These are phyloP conservation scores for Onychorhynchus coronatus DNA, from an alignment of 2,113 vertebrate species.

Conservation along the genomic window DNA sequence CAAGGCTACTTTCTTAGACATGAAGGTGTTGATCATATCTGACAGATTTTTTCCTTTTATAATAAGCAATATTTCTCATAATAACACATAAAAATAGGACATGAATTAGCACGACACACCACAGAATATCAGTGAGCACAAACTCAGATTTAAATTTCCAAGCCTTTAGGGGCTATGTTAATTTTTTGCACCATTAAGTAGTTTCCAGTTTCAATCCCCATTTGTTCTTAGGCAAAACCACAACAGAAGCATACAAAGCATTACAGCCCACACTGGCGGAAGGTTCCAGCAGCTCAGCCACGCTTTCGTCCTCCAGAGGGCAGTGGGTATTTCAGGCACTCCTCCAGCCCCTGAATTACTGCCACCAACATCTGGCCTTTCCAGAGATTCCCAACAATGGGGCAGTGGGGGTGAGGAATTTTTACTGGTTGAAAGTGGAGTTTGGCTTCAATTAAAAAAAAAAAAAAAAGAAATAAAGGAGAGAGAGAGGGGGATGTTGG, in stretches of 20 bases:
- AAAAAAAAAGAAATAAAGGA: background rate
- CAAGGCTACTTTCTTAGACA: background rate
- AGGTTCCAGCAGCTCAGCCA: background rate
- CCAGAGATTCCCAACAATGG: slow-evolving; percentile 1
- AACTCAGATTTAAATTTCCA: background rate
- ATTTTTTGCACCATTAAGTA: slow-evolving; percentile 58
- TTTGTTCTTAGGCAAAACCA: slow-evolving; percentile 13
- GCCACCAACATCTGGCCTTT: slow-evolving; percentile 4
- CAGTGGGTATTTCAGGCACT: background rate
- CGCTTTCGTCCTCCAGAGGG: background rate
- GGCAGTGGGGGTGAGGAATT: background rate
- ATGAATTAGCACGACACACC: background rate
- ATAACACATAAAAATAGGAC: slow-evolving; percentile 15
- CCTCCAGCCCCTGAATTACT: background rate
- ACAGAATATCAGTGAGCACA: background rate
- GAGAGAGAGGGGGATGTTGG: background rate
- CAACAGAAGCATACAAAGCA: background rate
- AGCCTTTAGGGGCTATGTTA: background rate
- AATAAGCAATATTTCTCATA: slow-evolving; percentile 30
- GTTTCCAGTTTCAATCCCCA: slow-evolving; percentile 32
- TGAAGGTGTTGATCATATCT: background rate
- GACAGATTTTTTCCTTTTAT: slow-evolving; percentile 5
- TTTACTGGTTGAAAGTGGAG: slow-evolving; percentile 2
- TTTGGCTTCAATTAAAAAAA: slow-evolving; percentile 34
- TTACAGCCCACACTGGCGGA: background rate